These are phyloP conservation scores for Gnathonemus echidnorhynchus DNA, from an alignment of 2,113 vertebrate genomes.

Conservation along the genomic window DNA sequence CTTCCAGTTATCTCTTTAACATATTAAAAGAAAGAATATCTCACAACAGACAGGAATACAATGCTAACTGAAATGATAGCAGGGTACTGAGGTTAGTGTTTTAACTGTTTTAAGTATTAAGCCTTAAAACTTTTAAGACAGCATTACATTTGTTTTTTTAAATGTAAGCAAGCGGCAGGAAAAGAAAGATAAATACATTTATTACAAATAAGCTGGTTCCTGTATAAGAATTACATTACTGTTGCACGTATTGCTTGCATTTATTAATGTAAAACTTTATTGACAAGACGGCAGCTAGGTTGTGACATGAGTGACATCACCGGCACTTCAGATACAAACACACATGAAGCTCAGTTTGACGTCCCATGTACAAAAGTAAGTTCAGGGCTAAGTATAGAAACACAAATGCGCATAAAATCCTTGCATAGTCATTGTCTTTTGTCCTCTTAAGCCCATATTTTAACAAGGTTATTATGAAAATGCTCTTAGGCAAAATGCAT, in stretches of 20 bases:
- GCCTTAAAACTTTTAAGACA: background rate
- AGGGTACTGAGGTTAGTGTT: background rate
- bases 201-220: background rate
- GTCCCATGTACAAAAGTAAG: background rate
- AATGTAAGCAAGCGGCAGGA: background rate
- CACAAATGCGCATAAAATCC: background rate
- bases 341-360: background rate
- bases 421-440: background rate
- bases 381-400: background rate
- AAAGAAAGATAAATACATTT: background rate
- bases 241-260: background rate
- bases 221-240: background rate
- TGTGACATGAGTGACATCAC: background rate
- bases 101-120: background rate
- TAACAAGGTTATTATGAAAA: background rate
- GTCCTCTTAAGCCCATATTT: background rate
- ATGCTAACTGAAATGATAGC: background rate
- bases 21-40: background rate
- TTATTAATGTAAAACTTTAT: background rate
- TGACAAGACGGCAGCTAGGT: background rate
- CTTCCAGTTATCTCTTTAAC: background rate
- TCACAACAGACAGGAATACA: background rate
- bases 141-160: background rate
- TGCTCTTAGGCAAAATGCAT: constrained; percentile 9
- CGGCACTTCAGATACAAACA: background rate